These are phyloP conservation scores for Anser cygnoides DNA, from an alignment of 2,113 vertebrate genomes.

Conservation along the genomic window DNA sequence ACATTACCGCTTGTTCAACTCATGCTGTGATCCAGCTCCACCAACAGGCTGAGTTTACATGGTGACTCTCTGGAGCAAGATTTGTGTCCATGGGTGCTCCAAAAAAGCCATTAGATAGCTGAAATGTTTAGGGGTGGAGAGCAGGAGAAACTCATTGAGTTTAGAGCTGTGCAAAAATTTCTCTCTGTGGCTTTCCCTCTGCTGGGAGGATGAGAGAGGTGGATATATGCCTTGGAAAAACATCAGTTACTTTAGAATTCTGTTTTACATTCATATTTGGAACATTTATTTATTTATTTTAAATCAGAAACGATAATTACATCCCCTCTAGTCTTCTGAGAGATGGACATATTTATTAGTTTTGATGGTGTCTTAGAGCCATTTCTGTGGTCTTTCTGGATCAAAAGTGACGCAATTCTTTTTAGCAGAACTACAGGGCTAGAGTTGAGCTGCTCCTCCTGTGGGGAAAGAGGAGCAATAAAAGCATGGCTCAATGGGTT, in stretches of 20 bases:
- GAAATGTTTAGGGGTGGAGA: not conserved
- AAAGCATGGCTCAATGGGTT: fast-evolving
- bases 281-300: not conserved
- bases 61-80: not conserved
- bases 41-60: not conserved
- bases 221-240: too few relatives aligned
- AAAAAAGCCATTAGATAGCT: not conserved
- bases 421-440: not conserved
- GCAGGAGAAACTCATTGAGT: not conserved
- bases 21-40: fast-evolving
- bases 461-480: not conserved
- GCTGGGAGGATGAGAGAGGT: not conserved
- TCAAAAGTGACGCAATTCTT: not conserved
- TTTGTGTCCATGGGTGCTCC: not conserved
- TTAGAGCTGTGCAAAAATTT: not conserved
- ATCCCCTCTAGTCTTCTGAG: not conserved
- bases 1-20: not conserved
- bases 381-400: not conserved
- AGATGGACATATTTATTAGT: not conserved
- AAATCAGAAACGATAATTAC: not conserved
- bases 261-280: not conserved
- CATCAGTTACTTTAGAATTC: not conserved
- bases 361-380: not conserved
- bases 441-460: not conserved
- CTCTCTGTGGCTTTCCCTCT: not conserved